Evolutionary conservation across 2,797 vertebrate genomes (phyloP).

Genomic region (Darevskia mixta): DNA sequence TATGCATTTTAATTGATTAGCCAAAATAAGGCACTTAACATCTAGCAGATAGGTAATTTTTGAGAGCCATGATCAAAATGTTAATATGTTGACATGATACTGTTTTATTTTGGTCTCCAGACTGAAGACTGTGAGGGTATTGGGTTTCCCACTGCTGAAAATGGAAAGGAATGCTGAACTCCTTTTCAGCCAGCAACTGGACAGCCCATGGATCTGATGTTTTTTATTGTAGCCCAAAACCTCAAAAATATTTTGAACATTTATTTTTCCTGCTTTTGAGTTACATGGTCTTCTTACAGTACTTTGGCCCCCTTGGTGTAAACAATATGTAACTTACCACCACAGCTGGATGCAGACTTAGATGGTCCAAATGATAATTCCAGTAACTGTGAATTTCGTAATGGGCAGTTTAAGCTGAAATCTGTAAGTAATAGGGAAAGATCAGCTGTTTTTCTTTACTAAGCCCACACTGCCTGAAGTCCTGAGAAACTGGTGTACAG

Average conservation of each 20-base stretch:
- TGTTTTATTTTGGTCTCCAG: conserved; percentile 12
- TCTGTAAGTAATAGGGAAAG: neutral
- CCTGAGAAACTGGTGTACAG: neutral
- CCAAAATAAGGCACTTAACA: conserved; percentile 5
- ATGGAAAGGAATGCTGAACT: conserved; percentile 11
- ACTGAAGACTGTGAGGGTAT: conserved; percentile 7
- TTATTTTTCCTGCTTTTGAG: neutral
- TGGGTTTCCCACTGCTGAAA: conserved; percentile 12
- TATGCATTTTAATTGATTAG: neutral
- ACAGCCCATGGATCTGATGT: neutral
- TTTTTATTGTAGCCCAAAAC: neutral
- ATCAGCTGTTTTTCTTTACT: neutral
- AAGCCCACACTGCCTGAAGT: neutral
- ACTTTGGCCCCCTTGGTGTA: neutral
- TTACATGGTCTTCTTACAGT: neutral
- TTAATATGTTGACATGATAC: neutral
- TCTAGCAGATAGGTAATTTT: neutral
- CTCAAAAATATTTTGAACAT: neutral
- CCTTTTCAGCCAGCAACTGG: neutral
- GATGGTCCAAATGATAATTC: neutral
- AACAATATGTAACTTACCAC: neutral
- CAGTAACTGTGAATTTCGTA: neutral
- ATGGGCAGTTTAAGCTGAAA: neutral
- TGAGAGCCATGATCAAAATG: conserved; percentile 14
- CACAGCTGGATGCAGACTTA: neutral